These are phyloP conservation scores for Ardeotis arabs DNA, from an alignment of 2,113 vertebrate genomes.

Conservation along the genomic window DNA sequence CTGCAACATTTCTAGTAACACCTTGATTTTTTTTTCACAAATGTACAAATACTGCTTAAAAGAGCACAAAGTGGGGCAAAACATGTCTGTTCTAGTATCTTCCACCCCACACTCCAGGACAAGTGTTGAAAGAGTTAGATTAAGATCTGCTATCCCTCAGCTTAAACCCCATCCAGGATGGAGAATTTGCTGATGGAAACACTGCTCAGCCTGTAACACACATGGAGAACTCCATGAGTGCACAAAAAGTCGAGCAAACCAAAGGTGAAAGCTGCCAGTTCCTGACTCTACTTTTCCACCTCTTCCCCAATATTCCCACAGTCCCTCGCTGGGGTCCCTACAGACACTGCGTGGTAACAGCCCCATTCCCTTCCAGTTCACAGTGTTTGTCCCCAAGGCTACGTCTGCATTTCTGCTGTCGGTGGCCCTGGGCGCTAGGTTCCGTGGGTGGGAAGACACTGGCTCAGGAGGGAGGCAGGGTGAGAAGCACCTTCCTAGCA, in stretches of 20 bases:
- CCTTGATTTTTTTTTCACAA: neutral
- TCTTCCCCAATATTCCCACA: neutral
- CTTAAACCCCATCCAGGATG: neutral
- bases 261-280: neutral
- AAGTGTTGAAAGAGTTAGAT: neutral
- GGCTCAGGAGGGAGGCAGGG: neutral
- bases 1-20: neutral
- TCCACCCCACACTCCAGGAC: neutral
- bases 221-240: neutral
- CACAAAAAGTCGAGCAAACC: neutral
- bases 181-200: neutral
- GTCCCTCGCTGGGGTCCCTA: accelerated
- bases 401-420: accelerated
- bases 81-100: neutral
- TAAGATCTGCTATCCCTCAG: neutral
- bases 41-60: neutral
- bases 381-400: neutral
- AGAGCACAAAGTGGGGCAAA: neutral
- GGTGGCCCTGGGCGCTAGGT: accelerated
- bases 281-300: neutral
- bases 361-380: neutral
- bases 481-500: neutral
- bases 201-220: neutral
- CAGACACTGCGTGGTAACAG: neutral
- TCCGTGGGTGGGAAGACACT: neutral